A percentile compares a stretch with the other conserved stretches of the same genome.
phyloP scores from a whole-genome alignment of 2,113 vertebrate species.

The Isurus oxyrinchus region DNA sequence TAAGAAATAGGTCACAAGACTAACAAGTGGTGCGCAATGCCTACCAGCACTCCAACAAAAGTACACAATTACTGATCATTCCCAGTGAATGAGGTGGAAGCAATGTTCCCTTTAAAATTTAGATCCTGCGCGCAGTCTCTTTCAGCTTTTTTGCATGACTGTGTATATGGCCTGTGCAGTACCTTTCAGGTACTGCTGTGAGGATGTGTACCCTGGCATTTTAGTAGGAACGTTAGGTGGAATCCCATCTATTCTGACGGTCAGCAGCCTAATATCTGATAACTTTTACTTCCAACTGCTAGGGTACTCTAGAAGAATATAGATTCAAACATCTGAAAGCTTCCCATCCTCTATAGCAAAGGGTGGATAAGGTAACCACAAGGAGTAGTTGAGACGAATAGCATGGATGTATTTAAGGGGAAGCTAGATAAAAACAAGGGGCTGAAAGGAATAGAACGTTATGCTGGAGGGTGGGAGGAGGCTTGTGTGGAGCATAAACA shows the following conservation, averaged over 20 bases:
- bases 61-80: background rate
- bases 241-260: background rate
- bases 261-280: background rate
- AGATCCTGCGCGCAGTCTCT: background rate
- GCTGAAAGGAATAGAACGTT: background rate
- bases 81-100: background rate
- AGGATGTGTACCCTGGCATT: background rate
- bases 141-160: background rate
- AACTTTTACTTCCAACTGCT: background rate
- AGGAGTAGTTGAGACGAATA: background rate
- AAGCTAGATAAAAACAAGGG: background rate
- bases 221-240: no score
- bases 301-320: background rate
- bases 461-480: background rate
- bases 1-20: background rate
- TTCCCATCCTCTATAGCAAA: background rate
- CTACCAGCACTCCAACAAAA: background rate
- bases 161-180: background rate
- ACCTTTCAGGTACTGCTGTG: background rate
- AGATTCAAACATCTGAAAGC: background rate
- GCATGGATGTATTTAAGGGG: background rate
- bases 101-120: background rate
- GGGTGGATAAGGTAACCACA: background rate
- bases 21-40: background rate
- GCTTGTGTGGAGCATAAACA: background rate